Evolutionary conservation across 2,888 invertebrate genomes (phyloP), one percentile per base, ranked within the genome.

Genomic region (Molorchus minor): DNA sequence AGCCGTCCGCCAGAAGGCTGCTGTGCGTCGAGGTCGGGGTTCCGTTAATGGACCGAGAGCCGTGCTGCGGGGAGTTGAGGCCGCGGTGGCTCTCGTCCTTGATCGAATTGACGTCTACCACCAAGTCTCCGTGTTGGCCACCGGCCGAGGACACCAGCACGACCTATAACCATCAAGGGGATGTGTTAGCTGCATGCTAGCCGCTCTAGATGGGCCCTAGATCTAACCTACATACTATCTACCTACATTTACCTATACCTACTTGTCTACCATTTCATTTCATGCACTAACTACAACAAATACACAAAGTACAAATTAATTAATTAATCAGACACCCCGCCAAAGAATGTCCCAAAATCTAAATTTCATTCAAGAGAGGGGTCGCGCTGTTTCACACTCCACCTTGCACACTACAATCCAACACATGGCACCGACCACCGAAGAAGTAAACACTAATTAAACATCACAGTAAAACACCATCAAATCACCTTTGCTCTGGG

Each of bases 21-120:
- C 82, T 82, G 79, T 87, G 87, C 72, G 87, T 87, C 54, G 88
- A 88, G 72, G 84, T 86, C 75, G 88, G 87, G 57, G 88, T 87
- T 76, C 86, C 85, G 85, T 87, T 85, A 82, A 88, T 79, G 80
- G 86, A 81, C 80, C 88, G 85, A 80, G 87, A 87, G 81, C 86
- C 83, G 86, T 85, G 86, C 82, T 87, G 87, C 79, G 87, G 87
- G 79, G 82, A 82, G 69, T 84, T 84, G 73, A 86, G 82, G 79
- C 85, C 84, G 83, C 86, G 84, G 47, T 73, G 74, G 82, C 83
- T 81, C 83, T 85, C 81, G 85, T 84, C 83, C 83, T 86, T 83
- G 83, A 86, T 85, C 54, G 81, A 80, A 71, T 82, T 83, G 62
- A 84, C 83, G 71, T 83, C 83, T 53, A 82, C 83, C 68, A 83